Evolutionary conservation across 2,797 vertebrate species (phyloP), one percentile per base, ranked within the genome.

Genomic region (Ctenopoma multispine): DNA sequence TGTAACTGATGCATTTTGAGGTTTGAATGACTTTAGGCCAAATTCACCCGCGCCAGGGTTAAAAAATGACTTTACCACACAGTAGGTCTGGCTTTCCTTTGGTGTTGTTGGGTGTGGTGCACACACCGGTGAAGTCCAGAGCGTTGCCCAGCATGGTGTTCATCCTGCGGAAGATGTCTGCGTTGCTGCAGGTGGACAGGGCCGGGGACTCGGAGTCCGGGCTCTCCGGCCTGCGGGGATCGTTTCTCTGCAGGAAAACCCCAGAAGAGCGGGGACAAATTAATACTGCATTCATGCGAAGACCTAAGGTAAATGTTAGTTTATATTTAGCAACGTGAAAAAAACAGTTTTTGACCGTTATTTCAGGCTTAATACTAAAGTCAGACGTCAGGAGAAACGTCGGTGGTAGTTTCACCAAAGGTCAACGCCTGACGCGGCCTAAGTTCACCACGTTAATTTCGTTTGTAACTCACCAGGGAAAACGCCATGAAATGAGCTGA

Each of bases 81-180:
- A 96, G 87, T 72, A 93, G 71, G 65, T 97, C 96, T 51, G 94
- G 79, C 80, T 93, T 96, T 44, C 92, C 93, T 92, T 93, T 97
- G 79, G 87, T 83, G 90, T 90, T 81, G 20, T 93, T 82, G 2
- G 97, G 97, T 0, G 98, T 98, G 61, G 96, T 97, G 90, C 98
- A 99, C 86, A 99, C 97, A 58, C 96, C 95, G 27, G 94, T 97
- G 89, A 99, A 96, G 79, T 99, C 96, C 94, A 99, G 89, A 23
- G 97, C 96, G 89, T 99, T 97, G 70, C 97, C 97, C 93, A 99
- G 89, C 93, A 99, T 97, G 67, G 95, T 96, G 88, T 99, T 99
- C 96, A 99, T 99, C 86, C 94, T 95, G 81, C 96, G 96, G 90
- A 99, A 99, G 86, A 97, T 94, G 83, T 93, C 96, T 8, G 97